phyloP scores from a whole-genome alignment of 2,888 invertebrate species.

The Exephanes ischioxanthus region DNA sequence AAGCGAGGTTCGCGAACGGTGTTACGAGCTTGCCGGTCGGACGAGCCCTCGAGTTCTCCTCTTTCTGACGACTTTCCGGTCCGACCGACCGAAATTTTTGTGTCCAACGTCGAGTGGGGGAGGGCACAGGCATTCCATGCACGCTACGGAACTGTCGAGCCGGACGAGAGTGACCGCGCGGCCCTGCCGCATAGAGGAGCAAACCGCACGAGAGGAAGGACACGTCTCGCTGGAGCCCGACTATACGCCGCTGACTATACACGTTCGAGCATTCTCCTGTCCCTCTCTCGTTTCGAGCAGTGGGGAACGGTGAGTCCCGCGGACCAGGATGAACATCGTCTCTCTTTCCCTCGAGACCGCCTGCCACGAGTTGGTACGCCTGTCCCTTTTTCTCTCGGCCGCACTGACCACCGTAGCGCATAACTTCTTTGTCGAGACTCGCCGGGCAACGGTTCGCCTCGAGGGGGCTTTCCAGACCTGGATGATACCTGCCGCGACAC shows the following conservation, averaged over 20 bases:
- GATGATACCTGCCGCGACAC: slow-evolving; percentile 27
- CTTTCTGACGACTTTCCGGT: slow-evolving; percentile 17
- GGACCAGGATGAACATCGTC: slow-evolving; percentile 14
- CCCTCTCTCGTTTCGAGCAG: slow-evolving; percentile 10
- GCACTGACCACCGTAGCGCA: slow-evolving; percentile 38
- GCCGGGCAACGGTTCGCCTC: slow-evolving; percentile 41
- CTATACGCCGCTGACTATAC: not conserved
- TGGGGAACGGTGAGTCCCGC: not conserved
- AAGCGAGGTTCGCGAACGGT: slow-evolving; percentile 40
- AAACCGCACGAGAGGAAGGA: slow-evolving; percentile 46
- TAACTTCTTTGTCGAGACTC: slow-evolving; percentile 50
- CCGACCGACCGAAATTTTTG: slow-evolving; percentile 45
- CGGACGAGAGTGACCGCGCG: slow-evolving; percentile 51
- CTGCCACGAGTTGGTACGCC: slow-evolving; percentile 2
- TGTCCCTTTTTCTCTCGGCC: slow-evolving; percentile 25
- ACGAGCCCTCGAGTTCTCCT: slow-evolving; percentile 12
- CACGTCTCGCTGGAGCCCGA: slow-evolving; percentile 27
- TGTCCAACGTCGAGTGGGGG: slow-evolving; percentile 21
- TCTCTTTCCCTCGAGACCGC: slow-evolving; percentile 37
- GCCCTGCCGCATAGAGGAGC: slow-evolving; percentile 48
- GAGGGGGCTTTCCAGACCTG: slow-evolving; percentile 33
- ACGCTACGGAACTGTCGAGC: slow-evolving; percentile 60
- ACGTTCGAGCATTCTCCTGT: slow-evolving; percentile 15
- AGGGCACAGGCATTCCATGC: slow-evolving; percentile 49
- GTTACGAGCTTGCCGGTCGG: slow-evolving; percentile 49